Base-by-base conservation (phyloP, 2,888 invertebrate species). In the Strigamia crassipes region DNA sequence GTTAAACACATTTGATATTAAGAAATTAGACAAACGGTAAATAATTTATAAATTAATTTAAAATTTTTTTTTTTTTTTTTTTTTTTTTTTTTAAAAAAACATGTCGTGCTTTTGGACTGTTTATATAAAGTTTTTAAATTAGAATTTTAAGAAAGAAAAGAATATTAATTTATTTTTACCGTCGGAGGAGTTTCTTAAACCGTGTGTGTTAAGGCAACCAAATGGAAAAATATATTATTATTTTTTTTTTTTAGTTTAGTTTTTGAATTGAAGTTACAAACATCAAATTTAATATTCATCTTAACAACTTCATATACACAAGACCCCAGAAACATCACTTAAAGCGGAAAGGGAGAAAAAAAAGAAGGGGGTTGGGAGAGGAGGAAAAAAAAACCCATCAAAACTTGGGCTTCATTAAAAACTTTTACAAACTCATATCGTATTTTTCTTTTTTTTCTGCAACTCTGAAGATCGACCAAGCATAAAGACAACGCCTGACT, bases 401-500 rank as follows among this genome's bases (percentile, higher is more conserved):
- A 66, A 66, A 66, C 66, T 66, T 66, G 66, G 34, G 66, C 66
- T 66, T 66, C 66, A 66, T 66, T 66, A 66, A 66, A 66, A 66
- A 66, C 66, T 66, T 66, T 66, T 66, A 66, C 66, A 66, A 66
- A 66, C 66, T 66, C 66, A 66, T 66, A 66, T 66, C 66, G 66
- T 66, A 66, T 66, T 66, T 66, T 66, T 66, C 66, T n/a, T 66
- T 61, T 61, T 66, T 27, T 66, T 31, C 13, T 66, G 27, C 66
- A 66, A 66, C 66, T 66, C 66, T 66, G 23, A 66, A 66, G 66
- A 66, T 66, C 66, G 66, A 66, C 66, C 66, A 66, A 66, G 66
- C 66, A 66, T 66, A 66, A 66, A 66, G 66, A 66, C 66, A 66
- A 66, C 66, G 66, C 66, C 66, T 66, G 66, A 66, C 66, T 66